Conservation (phyloP, 2,888 invertebrate species). For the Erebia palarica region DNA sequence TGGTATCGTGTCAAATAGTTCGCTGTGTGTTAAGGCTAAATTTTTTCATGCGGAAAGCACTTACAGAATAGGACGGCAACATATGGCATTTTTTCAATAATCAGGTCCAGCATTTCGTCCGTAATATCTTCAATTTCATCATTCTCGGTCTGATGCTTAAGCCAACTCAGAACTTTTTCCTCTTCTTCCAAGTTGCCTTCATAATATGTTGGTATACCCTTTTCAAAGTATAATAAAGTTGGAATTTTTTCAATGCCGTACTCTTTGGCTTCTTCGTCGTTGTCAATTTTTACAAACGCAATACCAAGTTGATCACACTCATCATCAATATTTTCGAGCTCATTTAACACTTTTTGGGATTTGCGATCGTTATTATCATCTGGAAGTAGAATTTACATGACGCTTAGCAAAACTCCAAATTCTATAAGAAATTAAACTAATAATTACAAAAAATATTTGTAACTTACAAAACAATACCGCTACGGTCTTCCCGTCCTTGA, state of each 20-base stretch:
- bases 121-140: constrained; percentile 97
- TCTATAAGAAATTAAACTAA: not conserved
- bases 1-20: constrained; percentile 59
- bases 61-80: constrained; percentile 96
- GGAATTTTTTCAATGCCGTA: constrained; percentile 95
- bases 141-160: constrained; percentile 90
- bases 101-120: constrained; percentile 95
- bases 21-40: constrained; percentile 52
- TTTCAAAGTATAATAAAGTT: constrained; percentile 91
- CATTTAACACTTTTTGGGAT: constrained; percentile 91
- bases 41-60: constrained; percentile 55
- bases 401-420: not conserved
- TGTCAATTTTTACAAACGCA: constrained; percentile 96
- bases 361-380: constrained; percentile 95
- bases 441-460: not conserved
- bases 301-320: constrained; percentile 94
- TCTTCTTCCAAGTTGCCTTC: constrained; percentile 95
- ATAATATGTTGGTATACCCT: constrained; percentile 88
- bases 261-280: constrained; percentile 93
- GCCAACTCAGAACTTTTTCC: constrained; percentile 93
- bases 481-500: constrained; percentile 93
- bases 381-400: constrained; percentile 56
- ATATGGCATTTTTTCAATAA: constrained; percentile 93
- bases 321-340: constrained; percentile 96
- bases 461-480: constrained; percentile 94